Conservation (phyloP, 2,113 vertebrate genomes). For the Gavialis gangeticus region DNA sequence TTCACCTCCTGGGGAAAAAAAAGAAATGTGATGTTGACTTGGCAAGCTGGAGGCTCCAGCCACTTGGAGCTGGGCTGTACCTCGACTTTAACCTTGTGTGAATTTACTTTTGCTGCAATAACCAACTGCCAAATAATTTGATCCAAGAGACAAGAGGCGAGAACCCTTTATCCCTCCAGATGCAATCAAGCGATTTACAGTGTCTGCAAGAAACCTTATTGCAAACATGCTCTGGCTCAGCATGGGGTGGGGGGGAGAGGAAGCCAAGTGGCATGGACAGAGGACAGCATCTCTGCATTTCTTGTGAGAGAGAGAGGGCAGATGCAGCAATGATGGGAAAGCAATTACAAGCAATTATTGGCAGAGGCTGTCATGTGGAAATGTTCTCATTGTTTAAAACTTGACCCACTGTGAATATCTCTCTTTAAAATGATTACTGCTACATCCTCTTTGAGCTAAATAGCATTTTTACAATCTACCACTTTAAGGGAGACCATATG, state of each 20-base stretch:
- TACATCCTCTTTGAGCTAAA: conserved; percentile 47
- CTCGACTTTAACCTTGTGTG: background rate
- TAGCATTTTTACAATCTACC: conserved; percentile 27
- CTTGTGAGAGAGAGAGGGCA: conserved; percentile 7
- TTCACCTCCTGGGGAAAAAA: background rate
- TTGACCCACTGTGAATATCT: conserved; percentile 52
- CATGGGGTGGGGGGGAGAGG: background rate
- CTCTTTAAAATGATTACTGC: conserved; percentile 52
- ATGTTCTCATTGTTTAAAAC: conserved; percentile 64
- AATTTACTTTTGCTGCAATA: conserved; percentile 42
- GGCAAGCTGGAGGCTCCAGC: background rate
- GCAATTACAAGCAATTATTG: conserved; percentile 73
- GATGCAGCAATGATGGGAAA: background rate
- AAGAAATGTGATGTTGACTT: background rate
- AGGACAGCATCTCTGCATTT: background rate
- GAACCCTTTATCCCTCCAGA: conserved; percentile 51
- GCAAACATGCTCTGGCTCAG: conserved; percentile 17
- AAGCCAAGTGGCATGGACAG: background rate
- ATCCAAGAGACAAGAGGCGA: conserved; percentile 16
- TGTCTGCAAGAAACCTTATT: background rate
- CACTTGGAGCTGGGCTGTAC: background rate
- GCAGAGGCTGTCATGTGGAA: conserved; percentile 57
- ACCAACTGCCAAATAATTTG: conserved; percentile 45
- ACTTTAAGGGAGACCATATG: conserved; percentile 2
- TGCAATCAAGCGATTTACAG: background rate